A percentile compares a stretch with the other conserved stretches of the same genome.
phyloP scores from a whole-genome alignment of 2,113 vertebrate species.

The Hemicordylus capensis region DNA sequence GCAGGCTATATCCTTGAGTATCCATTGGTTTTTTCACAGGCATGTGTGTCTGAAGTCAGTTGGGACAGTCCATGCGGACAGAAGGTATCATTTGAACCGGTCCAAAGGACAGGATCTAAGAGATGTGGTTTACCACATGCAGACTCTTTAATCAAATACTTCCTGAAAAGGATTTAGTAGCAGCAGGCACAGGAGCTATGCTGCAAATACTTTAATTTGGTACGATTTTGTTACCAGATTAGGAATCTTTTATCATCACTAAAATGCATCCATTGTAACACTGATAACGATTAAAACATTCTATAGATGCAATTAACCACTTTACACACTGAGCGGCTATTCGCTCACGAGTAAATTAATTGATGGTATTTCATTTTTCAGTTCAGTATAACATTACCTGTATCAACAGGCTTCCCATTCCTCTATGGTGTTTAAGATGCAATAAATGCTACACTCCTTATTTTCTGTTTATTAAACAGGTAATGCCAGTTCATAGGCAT shows the following conservation, averaged over 20 bases:
- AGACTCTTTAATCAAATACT: neutral
- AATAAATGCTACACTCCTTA: accelerated
- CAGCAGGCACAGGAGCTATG: neutral
- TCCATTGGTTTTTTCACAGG: neutral
- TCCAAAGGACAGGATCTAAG: neutral
- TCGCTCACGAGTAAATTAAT: neutral
- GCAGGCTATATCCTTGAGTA: neutral
- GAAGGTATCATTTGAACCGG: neutral
- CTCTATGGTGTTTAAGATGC: neutral
- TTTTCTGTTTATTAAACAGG: neutral
- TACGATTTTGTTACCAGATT: neutral
- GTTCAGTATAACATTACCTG: neutral
- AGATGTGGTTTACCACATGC: no score
- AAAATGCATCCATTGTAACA: neutral
- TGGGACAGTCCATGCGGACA: no score
- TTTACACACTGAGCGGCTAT: neutral
- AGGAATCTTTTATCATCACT: neutral
- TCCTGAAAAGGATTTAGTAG: neutral
- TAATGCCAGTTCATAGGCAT: conserved; percentile 4
- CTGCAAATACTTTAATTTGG: neutral
- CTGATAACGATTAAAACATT: neutral
- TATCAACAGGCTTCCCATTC: neutral
- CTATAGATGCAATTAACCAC: neutral
- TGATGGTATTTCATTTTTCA: neutral
- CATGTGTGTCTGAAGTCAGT: neutral